These are phyloP conservation scores for Hybos culiciformis DNA, from an alignment of 2,888 invertebrate species.

Conservation along the genomic window DNA sequence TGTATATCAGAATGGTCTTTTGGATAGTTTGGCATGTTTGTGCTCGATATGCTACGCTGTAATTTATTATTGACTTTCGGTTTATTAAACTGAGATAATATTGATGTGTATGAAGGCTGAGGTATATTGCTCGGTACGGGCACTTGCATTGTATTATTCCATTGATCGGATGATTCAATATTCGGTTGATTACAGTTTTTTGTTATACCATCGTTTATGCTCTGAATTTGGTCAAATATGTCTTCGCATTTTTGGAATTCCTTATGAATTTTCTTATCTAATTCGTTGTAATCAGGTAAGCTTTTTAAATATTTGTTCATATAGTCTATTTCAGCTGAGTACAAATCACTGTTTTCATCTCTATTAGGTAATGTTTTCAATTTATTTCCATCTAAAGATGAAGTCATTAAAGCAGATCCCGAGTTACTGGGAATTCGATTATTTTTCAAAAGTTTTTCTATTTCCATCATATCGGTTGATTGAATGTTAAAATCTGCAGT, in stretches of 20 bases:
- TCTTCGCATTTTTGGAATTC: slow-evolving; percentile 36
- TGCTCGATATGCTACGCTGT: slow-evolving; percentile 33
- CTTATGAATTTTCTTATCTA: slow-evolving; percentile 33
- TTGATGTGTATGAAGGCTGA: slow-evolving; percentile 25
- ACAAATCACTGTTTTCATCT: slow-evolving; percentile 21
- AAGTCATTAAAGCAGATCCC: background rate
- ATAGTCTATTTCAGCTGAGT: slow-evolving; percentile 36
- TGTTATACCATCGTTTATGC: slow-evolving; percentile 12
- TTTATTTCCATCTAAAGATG: slow-evolving; percentile 2
- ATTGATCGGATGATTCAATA: slow-evolving; percentile 24
- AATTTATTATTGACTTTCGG: slow-evolving; percentile 16
- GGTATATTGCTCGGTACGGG: background rate
- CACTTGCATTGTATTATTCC: background rate
- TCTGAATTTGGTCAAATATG: slow-evolving; percentile 31
- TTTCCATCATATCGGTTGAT: background rate
- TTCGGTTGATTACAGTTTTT: slow-evolving; percentile 20
- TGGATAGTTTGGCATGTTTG: slow-evolving; percentile 22
- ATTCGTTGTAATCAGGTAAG: slow-evolving; percentile 34
- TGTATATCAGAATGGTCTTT: slow-evolving; percentile 14
- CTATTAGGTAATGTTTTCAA: slow-evolving; percentile 10
- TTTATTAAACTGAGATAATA: slow-evolving; percentile 18
- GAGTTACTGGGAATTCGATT: background rate
- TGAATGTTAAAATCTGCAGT: too few relatives aligned
- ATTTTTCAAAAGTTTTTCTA: slow-evolving; percentile 1
- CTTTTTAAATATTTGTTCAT: slow-evolving; percentile 37